Conservation (phyloP, 2,113 vertebrate genomes). For the Piprites chloris region DNA sequence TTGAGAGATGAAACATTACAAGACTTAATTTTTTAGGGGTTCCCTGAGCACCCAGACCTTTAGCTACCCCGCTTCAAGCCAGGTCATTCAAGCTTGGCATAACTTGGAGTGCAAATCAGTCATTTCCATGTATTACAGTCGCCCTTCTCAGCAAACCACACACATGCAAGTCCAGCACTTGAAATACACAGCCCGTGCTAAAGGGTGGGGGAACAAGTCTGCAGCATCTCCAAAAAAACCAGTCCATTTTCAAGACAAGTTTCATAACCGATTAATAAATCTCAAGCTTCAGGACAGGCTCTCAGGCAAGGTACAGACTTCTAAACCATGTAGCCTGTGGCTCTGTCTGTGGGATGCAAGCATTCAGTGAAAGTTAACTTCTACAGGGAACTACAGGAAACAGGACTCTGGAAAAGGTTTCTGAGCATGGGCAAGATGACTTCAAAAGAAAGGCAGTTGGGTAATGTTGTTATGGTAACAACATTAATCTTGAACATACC, state of each 20-base stretch:
- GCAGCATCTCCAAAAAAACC: neutral
- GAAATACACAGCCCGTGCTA: neutral
- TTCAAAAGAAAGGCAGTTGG: conserved; percentile 28
- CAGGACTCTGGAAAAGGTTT: conserved; percentile 1
- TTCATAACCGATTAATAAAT: neutral
- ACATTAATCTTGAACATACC: conserved; percentile 81
- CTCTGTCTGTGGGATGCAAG: neutral
- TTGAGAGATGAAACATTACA: neutral
- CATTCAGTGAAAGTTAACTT: neutral
- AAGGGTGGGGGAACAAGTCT: neutral
- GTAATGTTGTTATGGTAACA: conserved; percentile 61
- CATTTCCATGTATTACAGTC: neutral
- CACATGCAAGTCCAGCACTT: neutral
- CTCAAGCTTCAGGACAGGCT: neutral
- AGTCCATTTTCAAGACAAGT: neutral
- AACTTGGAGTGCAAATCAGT: neutral
- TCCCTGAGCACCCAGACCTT: neutral
- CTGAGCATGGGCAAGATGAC: neutral
- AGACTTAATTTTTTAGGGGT: neutral
- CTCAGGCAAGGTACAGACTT: neutral
- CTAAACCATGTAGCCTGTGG: neutral
- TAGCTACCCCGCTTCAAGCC: neutral
- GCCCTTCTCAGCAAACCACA: neutral
- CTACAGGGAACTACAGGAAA: neutral
- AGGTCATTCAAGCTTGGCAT: neutral